A percentile compares a stretch with the other conserved stretches of the same genome.
These are phyloP conservation scores for Aspiorhynchus laticeps DNA, from an alignment of 2,113 vertebrate genomes.

Conservation along the genomic window DNA sequence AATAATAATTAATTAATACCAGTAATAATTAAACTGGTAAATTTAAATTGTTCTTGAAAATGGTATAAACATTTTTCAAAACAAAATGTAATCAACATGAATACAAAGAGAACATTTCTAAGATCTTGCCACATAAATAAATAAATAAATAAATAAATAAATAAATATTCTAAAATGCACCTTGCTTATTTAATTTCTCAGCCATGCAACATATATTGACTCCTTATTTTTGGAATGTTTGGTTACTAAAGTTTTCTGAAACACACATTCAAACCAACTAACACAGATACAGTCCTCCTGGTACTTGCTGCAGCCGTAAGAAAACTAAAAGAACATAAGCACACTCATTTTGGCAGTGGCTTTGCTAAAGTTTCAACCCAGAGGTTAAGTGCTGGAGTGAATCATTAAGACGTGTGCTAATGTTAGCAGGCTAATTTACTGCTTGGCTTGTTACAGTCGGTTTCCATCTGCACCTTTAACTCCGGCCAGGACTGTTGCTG, in stretches of 20 bases:
- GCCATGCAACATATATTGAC: background rate
- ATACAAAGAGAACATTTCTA: no score
- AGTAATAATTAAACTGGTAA: no score
- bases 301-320: background rate
- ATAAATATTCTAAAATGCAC: background rate
- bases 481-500: conserved; percentile 31
- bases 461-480: conserved; percentile 57
- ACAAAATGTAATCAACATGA: no score
- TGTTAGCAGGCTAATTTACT: conserved; percentile 60
- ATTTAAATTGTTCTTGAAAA: no score
- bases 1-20: no score
- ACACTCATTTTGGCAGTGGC: background rate
- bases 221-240: background rate
- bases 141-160: no score
- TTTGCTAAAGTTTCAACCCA: conserved; percentile 38
- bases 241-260: background rate
- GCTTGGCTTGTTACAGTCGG: conserved; percentile 59
- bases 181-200: background rate
- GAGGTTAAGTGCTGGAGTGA: conserved; percentile 52
- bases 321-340: background rate
- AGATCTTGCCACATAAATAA: no score
- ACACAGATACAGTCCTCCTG: background rate
- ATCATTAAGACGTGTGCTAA: conserved; percentile 49
- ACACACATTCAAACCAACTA: background rate
- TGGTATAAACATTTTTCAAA: no score